Conservation (phyloP, 2,113 vertebrate species). For the Rhodinocichla rosea region DNA sequence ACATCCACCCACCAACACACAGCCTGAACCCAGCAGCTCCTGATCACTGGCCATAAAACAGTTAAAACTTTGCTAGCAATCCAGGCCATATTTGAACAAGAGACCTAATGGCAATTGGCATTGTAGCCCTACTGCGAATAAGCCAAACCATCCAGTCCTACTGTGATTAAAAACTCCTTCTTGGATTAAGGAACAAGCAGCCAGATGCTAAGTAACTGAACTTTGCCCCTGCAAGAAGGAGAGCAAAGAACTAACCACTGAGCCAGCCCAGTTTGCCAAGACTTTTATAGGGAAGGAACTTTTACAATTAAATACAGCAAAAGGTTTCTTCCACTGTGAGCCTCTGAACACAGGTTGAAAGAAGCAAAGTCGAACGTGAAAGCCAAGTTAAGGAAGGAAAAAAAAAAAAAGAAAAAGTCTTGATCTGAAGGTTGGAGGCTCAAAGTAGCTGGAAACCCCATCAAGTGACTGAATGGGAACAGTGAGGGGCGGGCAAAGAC, state of each 20-base stretch:
- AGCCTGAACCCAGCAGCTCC: background rate
- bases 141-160: conserved; percentile 26
- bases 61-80: conserved; percentile 27
- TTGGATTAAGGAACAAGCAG: conserved; percentile 35
- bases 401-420: background rate
- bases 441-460: conserved; percentile 59
- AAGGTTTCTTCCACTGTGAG: conserved; percentile 54
- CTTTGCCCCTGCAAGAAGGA: conserved; percentile 50
- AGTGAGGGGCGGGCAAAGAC: conserved; percentile 39
- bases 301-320: conserved; percentile 62
- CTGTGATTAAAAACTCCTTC: conserved; percentile 62
- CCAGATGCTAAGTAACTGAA: conserved; percentile 32
- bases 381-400: conserved; percentile 8
- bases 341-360: conserved; percentile 58
- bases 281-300: conserved; percentile 62
- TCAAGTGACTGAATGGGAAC: conserved; percentile 63
- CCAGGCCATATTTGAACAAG: background rate
- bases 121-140: conserved; percentile 36
- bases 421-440: conserved; percentile 55
- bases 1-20: background rate
- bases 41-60: background rate
- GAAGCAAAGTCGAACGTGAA: conserved; percentile 16
- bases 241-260: conserved; percentile 56
- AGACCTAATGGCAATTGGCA: conserved; percentile 29
- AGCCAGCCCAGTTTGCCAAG: conserved; percentile 58